phyloP scores from a whole-genome alignment of 2,113 vertebrate genomes.

The Petrocephalus microphthalmus region DNA sequence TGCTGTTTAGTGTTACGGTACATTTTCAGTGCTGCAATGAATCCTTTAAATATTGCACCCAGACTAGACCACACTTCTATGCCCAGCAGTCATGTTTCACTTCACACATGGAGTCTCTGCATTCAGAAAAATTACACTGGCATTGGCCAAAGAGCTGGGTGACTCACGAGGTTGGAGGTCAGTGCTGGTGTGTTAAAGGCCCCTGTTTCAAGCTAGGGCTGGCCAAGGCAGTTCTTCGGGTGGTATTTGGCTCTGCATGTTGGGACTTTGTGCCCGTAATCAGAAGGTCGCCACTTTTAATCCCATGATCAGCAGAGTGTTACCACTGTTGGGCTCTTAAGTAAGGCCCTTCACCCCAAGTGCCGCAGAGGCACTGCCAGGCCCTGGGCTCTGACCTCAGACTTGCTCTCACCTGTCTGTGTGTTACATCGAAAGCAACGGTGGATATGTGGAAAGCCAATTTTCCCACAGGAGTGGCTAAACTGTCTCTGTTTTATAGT shows the following conservation, averaged over 20 bases:
- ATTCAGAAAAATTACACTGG: background rate
- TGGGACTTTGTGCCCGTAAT: background rate
- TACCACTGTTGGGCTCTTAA: background rate
- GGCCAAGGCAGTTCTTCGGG: background rate
- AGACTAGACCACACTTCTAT: background rate
- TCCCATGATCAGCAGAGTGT: constrained; percentile 1
- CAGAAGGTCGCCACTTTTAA: background rate
- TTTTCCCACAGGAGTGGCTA: background rate
- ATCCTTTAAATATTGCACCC: background rate
- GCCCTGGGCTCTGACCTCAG: background rate
- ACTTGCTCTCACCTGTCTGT: background rate
- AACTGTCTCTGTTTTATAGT: background rate
- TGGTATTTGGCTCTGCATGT: background rate
- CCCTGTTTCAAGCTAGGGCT: background rate
- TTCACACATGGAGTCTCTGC: background rate
- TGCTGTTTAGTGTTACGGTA: background rate
- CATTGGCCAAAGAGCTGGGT: background rate
- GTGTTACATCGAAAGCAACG: background rate
- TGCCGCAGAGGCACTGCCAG: background rate
- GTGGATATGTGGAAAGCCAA: background rate
- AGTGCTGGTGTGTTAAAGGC: background rate
- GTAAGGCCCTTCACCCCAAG: background rate
- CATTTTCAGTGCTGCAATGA: background rate
- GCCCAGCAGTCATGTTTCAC: background rate
- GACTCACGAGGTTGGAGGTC: background rate